phyloP scores from a whole-genome alignment of 2,888 invertebrate genomes.

The Chironomus riparius region DNA sequence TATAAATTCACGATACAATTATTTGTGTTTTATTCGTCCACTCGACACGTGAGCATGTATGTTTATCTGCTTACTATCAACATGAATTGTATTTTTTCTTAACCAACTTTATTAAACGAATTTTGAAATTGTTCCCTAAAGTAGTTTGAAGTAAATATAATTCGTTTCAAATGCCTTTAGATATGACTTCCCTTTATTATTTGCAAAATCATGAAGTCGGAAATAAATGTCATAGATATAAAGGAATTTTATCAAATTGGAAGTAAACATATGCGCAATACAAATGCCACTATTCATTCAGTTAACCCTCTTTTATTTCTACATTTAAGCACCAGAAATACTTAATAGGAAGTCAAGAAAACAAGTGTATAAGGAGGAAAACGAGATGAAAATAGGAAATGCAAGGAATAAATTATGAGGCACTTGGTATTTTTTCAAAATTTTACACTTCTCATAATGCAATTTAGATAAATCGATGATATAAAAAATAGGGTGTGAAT shows the following conservation, averaged over 20 bases:
- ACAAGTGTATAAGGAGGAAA: background rate
- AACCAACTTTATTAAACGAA: no score
- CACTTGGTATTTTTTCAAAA: background rate
- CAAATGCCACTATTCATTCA: background rate
- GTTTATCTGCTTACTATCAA: no score
- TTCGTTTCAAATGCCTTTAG: background rate
- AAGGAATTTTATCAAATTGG: background rate
- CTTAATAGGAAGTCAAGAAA: background rate
- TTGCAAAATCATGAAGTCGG: background rate
- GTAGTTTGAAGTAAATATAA: background rate
- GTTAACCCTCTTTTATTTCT: background rate
- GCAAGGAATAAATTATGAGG: background rate
- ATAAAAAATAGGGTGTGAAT: background rate
- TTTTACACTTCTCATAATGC: background rate
- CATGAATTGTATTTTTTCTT: no score
- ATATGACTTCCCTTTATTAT: background rate
- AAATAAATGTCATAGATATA: background rate
- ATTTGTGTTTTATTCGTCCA: no score
- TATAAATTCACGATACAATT: no score
- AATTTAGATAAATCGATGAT: constrained; percentile 6
- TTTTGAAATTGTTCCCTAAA: background rate
- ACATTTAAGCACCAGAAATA: background rate
- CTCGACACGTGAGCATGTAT: no score
- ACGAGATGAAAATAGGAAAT: background rate
- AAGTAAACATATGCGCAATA: background rate